Conservation (phyloP, 2,888 invertebrate species). For the Hoplodrina blanda region DNA sequence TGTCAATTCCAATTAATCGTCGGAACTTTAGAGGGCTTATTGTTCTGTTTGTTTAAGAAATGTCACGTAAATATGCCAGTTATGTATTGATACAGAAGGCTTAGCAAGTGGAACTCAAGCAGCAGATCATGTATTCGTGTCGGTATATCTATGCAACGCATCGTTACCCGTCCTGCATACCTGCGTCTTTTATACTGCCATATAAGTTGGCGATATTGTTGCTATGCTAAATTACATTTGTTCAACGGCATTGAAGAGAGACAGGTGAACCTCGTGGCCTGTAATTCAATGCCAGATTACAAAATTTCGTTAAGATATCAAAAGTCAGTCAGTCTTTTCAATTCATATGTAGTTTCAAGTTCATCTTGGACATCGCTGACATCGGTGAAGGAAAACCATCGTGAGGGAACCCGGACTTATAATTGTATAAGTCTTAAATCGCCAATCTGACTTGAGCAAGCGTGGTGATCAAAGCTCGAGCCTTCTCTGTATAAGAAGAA, state of each 20-base stretch:
- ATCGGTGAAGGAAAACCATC: too few species aligned
- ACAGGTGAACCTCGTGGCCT: slow-evolving; percentile 5
- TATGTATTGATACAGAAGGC: slow-evolving; percentile 13
- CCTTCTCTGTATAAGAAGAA: too few species aligned
- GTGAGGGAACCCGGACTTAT: too few species aligned
- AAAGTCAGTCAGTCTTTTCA: too few species aligned
- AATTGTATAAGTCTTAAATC: too few species aligned
- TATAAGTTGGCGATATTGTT: slow-evolving; percentile 9
- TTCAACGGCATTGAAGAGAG: not conserved
- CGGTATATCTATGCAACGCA: slow-evolving; percentile 15
- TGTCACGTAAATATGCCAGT: not conserved
- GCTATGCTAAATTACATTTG: slow-evolving; percentile 15
- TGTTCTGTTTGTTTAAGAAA: slow-evolving; percentile 18
- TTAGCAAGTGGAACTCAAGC: slow-evolving; percentile 13
- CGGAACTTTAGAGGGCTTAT: slow-evolving; percentile 15
- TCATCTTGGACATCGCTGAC: too few species aligned
- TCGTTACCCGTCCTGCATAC: slow-evolving; percentile 32
- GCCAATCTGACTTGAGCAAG: too few species aligned
- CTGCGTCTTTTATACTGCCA: too few species aligned
- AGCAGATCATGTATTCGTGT: slow-evolving; percentile 8
- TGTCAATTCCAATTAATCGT: slow-evolving; percentile 43
- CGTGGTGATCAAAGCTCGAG: too few species aligned
- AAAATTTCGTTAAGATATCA: not conserved
- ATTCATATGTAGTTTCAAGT: too few species aligned
- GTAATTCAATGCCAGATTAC: not conserved